Conservation (phyloP, 2,797 vertebrate genomes). For the Pangasius larnaudii region DNA sequence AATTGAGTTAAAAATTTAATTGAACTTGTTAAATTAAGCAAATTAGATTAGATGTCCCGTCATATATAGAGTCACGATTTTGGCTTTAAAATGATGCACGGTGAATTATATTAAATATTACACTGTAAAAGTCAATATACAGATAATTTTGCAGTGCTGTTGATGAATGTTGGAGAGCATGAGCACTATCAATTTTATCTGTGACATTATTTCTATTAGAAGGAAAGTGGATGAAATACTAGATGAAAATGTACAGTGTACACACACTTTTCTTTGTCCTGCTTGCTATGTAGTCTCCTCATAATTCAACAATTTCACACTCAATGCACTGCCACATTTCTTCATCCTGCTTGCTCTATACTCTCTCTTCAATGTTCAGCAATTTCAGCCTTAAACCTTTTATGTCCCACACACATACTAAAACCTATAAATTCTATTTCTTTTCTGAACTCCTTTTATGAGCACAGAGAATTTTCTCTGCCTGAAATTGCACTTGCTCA, state of each 20-base stretch:
- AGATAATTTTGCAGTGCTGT: too few relatives aligned
- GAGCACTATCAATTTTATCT: not conserved
- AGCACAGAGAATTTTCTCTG: not conserved
- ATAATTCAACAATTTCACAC: conserved; percentile 20
- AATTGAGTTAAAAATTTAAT: too few relatives aligned
- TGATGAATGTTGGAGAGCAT: not conserved
- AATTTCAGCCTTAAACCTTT: conserved; percentile 15
- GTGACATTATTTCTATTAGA: not conserved
- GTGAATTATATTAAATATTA: not conserved
- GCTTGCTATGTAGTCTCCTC: not conserved
- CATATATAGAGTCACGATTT: not conserved
- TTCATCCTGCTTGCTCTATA: not conserved
- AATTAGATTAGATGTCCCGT: not conserved
- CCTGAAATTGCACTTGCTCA: conserved; percentile 20
- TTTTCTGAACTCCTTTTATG: conserved; percentile 11
- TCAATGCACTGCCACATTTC: not conserved
- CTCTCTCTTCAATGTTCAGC: not conserved
- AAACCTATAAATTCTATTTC: not conserved
- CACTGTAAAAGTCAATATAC: not conserved
- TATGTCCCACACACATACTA: not conserved
- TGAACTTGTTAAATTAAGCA: not conserved
- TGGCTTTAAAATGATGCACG: not conserved
- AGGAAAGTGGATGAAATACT: not conserved
- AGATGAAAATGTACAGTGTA: not conserved
- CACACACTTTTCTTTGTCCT: not conserved